Evolutionary conservation across 2,113 vertebrate genomes (phyloP), one percentile per base, ranked within the genome.

Genomic region (Furnarius figulus): DNA sequence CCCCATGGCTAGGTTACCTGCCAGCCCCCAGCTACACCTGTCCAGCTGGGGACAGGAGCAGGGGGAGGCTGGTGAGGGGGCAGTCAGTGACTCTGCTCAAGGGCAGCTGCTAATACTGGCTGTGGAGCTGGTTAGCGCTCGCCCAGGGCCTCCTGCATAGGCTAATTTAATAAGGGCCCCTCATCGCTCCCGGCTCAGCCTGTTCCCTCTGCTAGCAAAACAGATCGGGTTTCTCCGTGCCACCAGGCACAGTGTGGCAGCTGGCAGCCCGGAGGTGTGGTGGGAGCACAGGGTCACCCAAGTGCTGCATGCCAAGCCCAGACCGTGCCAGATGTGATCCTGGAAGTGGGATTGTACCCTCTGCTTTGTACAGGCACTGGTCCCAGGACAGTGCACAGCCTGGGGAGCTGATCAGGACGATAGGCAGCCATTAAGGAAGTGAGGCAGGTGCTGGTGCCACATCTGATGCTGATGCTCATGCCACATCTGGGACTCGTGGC

Each of bases 91-190:
- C 47, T 70, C 80, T 53, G 77, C 74, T 89, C 81, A 79, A 91
- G 91, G 81, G 75, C 93, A 79, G 91, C 53, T 73, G 81, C 42
- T 95, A 23, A 56, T 20, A 11, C 4, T 5, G 67, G 50, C 50
- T 80, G 55, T 77, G 79, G 67, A 85, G 70, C 28, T 9, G 59
- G 20, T 67, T 37, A 47, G 59, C 1, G 0, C 76, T 84, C 0
- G 1, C 68, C 44, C 73, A 59, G 89, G 80, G 53, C 76, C 95
- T 96, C 72, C 89, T 96, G 84, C 90, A 89, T 94, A 96, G 85
- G 75, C 76, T 96, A 89, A 96, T 95, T 95, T 93, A 90, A 97
- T 97, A 96, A 95, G 42, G 76, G 66, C 86, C 61, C 80, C 15
- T 6, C 2, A 1, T 63, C 0, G 21, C 93, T 94, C 84, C 67